These are phyloP conservation scores for Halyomorpha halys DNA, from an alignment of 1,140 invertebrate species.

Conservation along the genomic window DNA sequence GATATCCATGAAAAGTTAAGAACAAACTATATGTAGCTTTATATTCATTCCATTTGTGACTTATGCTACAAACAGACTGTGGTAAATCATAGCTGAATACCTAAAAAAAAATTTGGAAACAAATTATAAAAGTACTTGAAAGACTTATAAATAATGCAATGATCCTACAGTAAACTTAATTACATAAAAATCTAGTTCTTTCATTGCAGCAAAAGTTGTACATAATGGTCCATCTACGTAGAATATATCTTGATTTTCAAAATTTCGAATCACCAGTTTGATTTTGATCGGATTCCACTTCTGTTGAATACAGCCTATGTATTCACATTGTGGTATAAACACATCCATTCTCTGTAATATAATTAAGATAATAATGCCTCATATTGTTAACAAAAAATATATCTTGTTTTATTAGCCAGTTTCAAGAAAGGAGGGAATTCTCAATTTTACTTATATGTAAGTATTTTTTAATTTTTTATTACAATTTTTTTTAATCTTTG, in stretches of 20 bases:
- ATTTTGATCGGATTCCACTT: not conserved
- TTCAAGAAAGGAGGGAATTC: too few species aligned
- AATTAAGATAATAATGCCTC: too few species aligned
- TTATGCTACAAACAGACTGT: not conserved
- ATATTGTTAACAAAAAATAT: too few species aligned
- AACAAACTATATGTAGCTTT: conserved; percentile 7
- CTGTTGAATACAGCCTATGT: conserved; percentile 22
- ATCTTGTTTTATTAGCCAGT: too few species aligned
- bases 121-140: too few species aligned
- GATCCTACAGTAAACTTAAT: not conserved
- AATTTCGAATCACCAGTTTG: conserved; percentile 7
- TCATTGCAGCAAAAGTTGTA: not conserved
- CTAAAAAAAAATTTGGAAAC: too few species aligned
- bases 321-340: conserved; percentile 8
- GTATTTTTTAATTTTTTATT: too few species aligned
- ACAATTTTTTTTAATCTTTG: too few species aligned
- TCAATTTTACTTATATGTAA: too few species aligned
- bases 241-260: not conserved
- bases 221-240: conserved; percentile 4
- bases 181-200: not conserved
- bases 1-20: not conserved
- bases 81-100: not conserved
- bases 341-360: conserved; percentile 24
- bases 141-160: too few species aligned
- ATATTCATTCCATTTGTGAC: conserved; percentile 18